These are phyloP conservation scores for Spodoptera picta DNA, from an alignment of 2,888 invertebrate species.

Conservation along the genomic window DNA sequence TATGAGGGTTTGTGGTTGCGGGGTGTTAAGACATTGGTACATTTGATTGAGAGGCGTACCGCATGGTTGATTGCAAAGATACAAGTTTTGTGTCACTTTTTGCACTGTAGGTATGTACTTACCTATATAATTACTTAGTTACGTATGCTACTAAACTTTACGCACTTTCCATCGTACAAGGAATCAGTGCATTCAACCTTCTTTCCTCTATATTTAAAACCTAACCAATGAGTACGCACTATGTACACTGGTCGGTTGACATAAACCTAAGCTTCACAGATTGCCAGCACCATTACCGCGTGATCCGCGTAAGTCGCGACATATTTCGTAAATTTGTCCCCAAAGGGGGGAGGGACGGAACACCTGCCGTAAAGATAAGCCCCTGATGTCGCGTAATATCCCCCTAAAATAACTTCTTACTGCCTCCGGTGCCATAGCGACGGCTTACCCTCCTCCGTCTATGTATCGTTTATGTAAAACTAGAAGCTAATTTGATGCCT, in stretches of 20 bases:
- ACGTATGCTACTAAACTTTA: no score
- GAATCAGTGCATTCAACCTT: background rate
- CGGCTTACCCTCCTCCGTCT: conserved; percentile 69
- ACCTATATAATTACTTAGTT: no score
- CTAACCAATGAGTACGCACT: conserved; percentile 24
- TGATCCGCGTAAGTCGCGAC: conserved; percentile 85
- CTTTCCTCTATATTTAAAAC: conserved; percentile 14
- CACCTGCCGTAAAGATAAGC: conserved; percentile 89
- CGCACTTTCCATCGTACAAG: no score
- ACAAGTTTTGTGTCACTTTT: no score
- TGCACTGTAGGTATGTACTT: no score
- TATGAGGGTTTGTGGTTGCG: background rate
- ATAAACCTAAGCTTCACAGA: conserved; percentile 55
- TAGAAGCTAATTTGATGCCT: conserved; percentile 51
- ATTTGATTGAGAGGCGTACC: no score
- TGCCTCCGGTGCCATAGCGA: conserved; percentile 86
- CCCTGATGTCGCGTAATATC: conserved; percentile 84
- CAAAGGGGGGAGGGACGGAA: conserved; percentile 73
- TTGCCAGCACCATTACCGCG: conserved; percentile 64
- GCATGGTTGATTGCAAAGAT: no score
- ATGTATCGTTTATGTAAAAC: conserved; percentile 68
- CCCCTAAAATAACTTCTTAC: conserved; percentile 88
- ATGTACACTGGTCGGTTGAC: conserved; percentile 41
- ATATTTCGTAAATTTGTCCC: conserved; percentile 87
- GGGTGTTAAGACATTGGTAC: no score